Conservation (phyloP, 2,113 vertebrate species). For the Oryzias woworae region DNA sequence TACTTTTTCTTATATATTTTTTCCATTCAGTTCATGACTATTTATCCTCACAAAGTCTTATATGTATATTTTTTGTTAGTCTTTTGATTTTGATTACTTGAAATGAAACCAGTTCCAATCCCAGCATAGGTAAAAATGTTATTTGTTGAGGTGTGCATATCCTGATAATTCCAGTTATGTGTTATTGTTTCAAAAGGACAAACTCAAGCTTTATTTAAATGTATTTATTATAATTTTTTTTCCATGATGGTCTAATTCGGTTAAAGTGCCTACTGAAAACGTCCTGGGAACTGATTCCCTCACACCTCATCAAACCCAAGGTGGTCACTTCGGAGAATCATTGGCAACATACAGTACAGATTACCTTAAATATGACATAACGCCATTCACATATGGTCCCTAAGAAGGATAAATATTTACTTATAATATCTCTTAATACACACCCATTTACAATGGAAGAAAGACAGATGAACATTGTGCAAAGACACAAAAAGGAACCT, state of each 20-base stretch:
- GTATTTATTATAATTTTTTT: constrained; percentile 22
- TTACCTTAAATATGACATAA: constrained; percentile 62
- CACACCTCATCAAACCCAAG: constrained; percentile 31
- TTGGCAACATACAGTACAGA: constrained; percentile 57
- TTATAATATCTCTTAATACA: constrained; percentile 54
- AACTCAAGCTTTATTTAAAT: constrained; percentile 69
- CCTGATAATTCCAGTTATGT: too few species aligned
- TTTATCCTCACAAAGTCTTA: too few species aligned
- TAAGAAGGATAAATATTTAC: constrained; percentile 59
- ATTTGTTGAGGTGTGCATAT: too few species aligned
- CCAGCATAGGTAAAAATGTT: too few species aligned
- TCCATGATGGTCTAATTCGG: constrained; percentile 56
- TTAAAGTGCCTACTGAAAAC: constrained; percentile 75
- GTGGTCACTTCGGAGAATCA: constrained; percentile 54
- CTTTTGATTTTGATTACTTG: too few species aligned
- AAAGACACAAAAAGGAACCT: constrained; percentile 64
- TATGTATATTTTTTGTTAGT: too few species aligned
- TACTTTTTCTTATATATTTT: too few species aligned
- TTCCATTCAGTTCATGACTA: too few species aligned
- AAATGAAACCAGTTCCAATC: too few species aligned
- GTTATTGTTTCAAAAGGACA: too few species aligned
- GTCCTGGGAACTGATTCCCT: constrained; percentile 37
- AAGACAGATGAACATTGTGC: constrained; percentile 72
- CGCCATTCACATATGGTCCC: constrained; percentile 68
- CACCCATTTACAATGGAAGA: constrained; percentile 70